These are phyloP conservation scores for Gavialis gangeticus DNA, from an alignment of 2,113 vertebrate species.

Conservation along the genomic window DNA sequence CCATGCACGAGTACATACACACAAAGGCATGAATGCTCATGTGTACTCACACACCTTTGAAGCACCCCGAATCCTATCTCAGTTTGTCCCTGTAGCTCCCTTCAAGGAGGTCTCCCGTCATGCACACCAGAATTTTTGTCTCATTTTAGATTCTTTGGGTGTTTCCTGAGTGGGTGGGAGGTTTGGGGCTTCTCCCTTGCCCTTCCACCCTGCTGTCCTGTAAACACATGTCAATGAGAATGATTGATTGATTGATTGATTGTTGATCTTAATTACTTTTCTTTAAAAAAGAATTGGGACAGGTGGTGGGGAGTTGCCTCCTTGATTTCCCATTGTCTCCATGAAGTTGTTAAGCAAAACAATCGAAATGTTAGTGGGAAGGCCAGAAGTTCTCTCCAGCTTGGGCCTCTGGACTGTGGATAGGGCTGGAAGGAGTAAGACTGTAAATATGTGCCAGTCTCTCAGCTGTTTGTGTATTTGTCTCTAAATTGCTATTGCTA, in stretches of 20 bases:
- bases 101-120: not conserved
- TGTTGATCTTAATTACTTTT: not conserved
- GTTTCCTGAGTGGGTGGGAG: conserved; percentile 34
- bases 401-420: not conserved
- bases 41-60: not conserved
- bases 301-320: not conserved
- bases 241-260: too few relatives aligned
- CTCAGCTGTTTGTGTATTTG: conserved; percentile 17
- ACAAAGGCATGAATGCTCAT: not conserved
- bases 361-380: not conserved
- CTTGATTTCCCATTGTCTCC: not conserved
- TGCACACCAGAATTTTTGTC: conserved; percentile 8
- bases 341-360: conserved; percentile 12
- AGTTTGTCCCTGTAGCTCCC: not conserved
- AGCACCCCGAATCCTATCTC: not conserved
- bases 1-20: not conserved
- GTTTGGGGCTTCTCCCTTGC: not conserved
- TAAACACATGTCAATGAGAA: not conserved
- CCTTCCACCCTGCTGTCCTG: not conserved
- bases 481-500: conserved; percentile 8
- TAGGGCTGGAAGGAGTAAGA: not conserved
- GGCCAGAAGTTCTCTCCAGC: not conserved
- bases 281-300: not conserved
- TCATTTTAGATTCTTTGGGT: conserved; percentile 33
- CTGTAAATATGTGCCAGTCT: not conserved